Percentiles rank a stretch among this genome's conserved stretches.
phyloP scores from a whole-genome alignment of 2,797 vertebrate species.

The Gobionotothen gibberifrons region DNA sequence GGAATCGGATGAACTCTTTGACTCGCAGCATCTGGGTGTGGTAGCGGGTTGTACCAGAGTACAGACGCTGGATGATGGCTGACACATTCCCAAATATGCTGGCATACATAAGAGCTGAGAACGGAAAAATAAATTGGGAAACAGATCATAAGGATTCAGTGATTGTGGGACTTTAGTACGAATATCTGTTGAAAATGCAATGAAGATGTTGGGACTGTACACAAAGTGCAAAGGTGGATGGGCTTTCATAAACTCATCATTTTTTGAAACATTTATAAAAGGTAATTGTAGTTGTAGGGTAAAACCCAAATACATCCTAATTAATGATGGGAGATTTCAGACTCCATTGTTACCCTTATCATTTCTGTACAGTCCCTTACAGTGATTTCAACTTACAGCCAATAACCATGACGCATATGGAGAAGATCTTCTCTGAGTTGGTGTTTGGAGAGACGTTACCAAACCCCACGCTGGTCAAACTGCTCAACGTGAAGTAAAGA shows the following conservation, averaged over 20 bases:
- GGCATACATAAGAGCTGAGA: slow-evolving; percentile 95
- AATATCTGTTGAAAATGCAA: background rate
- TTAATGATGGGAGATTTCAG: background rate
- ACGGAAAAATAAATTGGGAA: slow-evolving; percentile 3
- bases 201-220: background rate
- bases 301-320: background rate
- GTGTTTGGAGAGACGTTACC: slow-evolving; percentile 98
- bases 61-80: slow-evolving; percentile 97
- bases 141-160: background rate
- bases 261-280: background rate
- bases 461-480: slow-evolving; percentile 97
- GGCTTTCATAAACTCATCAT: background rate
- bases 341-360: background rate
- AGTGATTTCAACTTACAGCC: slow-evolving; percentile 90
- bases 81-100: slow-evolving; percentile 99
- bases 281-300: background rate
- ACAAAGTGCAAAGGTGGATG: background rate
- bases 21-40: slow-evolving; percentile 97
- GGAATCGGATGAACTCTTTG: slow-evolving; percentile 98
- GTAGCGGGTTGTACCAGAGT: slow-evolving; percentile 94
- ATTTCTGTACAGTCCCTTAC: background rate
- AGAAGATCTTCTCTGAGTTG: slow-evolving; percentile 99
- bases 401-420: slow-evolving; percentile 99
- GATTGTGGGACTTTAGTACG: background rate
- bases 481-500: slow-evolving; percentile 99